Evolutionary conservation across 2,888 invertebrate genomes (phyloP).

Genomic region (Rotaria macrura): DNA sequence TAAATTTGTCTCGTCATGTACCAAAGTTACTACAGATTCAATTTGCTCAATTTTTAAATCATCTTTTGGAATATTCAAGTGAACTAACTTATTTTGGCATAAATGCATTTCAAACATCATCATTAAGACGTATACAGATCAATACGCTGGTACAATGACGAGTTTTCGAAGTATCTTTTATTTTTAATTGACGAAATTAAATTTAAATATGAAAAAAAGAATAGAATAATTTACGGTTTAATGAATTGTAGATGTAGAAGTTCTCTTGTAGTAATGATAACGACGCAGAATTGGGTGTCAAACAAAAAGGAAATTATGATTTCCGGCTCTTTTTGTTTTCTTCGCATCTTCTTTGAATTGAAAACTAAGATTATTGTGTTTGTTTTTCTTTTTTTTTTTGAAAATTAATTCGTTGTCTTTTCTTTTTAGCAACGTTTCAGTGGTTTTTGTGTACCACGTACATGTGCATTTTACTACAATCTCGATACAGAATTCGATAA

Average conservation of each 20-base stretch:
- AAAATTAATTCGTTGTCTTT: background rate
- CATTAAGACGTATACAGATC: background rate
- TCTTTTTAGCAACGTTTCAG: background rate
- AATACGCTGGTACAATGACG: background rate
- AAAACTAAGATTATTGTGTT: too few species aligned
- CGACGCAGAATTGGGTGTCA: too few species aligned
- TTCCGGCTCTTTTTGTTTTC: too few species aligned
- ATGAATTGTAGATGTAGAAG: too few species aligned
- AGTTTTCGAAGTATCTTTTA: too few species aligned
- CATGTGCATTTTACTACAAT: background rate
- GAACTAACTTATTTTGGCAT: background rate
- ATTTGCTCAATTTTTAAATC: background rate
- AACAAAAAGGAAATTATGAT: too few species aligned
- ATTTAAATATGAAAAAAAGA: too few species aligned
- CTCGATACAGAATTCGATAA: background rate
- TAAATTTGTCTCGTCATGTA: background rate
- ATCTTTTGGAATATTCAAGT: constrained; percentile 16
- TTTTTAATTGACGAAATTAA: too few species aligned
- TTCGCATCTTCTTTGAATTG: too few species aligned
- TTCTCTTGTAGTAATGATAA: too few species aligned
- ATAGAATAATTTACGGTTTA: too few species aligned
- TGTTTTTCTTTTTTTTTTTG: background rate
- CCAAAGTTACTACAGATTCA: background rate
- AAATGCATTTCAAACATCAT: constrained; percentile 1
- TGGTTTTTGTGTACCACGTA: background rate